These are phyloP conservation scores for Magallana ariakensis DNA, from an alignment of 1,140 invertebrate genomes.

Conservation along the genomic window DNA sequence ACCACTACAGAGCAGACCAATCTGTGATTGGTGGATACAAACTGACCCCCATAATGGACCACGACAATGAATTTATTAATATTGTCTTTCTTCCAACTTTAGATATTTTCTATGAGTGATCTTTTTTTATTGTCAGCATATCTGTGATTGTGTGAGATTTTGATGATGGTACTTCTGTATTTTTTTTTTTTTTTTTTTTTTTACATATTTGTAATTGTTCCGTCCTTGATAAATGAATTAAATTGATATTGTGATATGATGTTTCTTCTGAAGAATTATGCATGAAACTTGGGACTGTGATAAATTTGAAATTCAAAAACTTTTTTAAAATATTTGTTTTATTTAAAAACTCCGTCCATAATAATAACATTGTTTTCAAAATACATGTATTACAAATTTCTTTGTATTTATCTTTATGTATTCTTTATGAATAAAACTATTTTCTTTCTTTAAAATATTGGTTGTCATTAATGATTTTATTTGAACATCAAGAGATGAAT, in stretches of 20 bases:
- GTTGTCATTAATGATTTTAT: not conserved
- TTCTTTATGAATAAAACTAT: slow-evolving; percentile 15
- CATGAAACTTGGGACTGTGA: too few relatives aligned
- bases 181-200: not conserved
- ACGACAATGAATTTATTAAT: not conserved
- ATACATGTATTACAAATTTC: not conserved
- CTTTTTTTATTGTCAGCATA: not conserved
- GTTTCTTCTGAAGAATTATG: too few relatives aligned
- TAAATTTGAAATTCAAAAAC: too few relatives aligned
- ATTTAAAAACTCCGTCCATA: not conserved
- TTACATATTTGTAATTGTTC: not conserved
- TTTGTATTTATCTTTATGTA: not conserved
- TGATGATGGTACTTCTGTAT: not conserved
- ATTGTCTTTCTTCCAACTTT: slow-evolving; percentile 2
- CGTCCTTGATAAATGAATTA: not conserved
- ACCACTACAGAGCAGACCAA: not conserved
- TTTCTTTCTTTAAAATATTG: not conserved
- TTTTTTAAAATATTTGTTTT: too few relatives aligned
- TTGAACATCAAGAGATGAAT: too few relatives aligned
- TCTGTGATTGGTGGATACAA: not conserved
- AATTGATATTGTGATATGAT: too few relatives aligned
- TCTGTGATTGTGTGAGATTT: not conserved
- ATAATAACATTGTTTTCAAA: not conserved
- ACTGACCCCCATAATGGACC: not conserved
- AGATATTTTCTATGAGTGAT: not conserved